Percentiles rank a stretch among this genome's conserved stretches.
phyloP scores from a whole-genome alignment of 2,113 vertebrate species.

The Antigone vipio region DNA sequence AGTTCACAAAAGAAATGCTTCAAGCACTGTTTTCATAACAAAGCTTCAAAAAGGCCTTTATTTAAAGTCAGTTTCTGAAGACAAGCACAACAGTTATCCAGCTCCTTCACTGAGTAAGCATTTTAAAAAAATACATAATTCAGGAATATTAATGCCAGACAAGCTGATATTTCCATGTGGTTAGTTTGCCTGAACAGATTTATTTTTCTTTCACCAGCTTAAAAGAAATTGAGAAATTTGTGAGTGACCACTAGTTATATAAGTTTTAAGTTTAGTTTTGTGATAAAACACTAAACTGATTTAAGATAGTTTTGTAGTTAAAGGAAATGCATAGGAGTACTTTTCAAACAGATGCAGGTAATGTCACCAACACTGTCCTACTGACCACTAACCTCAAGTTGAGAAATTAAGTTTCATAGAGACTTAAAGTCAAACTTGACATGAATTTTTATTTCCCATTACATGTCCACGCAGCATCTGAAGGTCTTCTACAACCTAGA shows the following conservation, averaged over 20 bases:
- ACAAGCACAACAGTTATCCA: background rate
- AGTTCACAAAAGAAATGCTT: background rate
- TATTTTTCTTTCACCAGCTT: background rate
- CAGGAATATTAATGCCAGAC: background rate
- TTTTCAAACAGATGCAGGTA: background rate
- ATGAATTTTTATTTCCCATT: background rate
- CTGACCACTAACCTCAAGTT: background rate
- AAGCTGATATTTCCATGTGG: background rate
- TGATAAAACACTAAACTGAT: background rate
- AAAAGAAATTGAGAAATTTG: background rate
- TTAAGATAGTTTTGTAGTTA: background rate
- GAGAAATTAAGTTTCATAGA: background rate
- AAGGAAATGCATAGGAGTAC: background rate
- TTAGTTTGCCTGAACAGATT: background rate
- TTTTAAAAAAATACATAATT: background rate
- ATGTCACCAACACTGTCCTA: background rate
- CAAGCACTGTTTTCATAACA: background rate
- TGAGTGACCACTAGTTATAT: background rate
- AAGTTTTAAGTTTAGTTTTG: background rate
- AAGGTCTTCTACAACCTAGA: background rate
- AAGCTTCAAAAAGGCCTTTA: background rate
- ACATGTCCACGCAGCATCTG: background rate
- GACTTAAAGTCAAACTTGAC: background rate
- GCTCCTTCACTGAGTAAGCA: background rate
- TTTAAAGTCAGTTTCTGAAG: background rate